Evolutionary conservation across 1,140 invertebrate genomes (phyloP), one percentile per base, ranked within the genome.

Genomic region (Sinonovacula constricta): DNA sequence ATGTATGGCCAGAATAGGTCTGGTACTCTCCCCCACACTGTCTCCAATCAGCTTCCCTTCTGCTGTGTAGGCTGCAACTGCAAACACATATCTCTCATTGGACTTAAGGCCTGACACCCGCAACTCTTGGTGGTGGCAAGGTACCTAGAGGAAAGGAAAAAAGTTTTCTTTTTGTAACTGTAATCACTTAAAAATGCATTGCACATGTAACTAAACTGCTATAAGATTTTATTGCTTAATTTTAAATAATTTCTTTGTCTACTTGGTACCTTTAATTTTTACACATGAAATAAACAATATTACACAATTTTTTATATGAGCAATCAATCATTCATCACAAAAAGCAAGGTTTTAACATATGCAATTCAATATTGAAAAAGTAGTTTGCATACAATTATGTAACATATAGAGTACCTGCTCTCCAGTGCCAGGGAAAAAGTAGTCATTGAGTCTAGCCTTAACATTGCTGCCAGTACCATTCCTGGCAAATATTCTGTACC

Each of bases 71-170:
- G 90, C 90, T 67, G 87, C 90, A 15, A 91, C 86, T 56, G 90
- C 90, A 87, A 91, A 91, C 5, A 91, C 79, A 70, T 91, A 91
- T 31, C 85, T 81, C 74, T 90, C 84, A 68, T 90, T 85, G 14
- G 87, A 86, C 30, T 70, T 81, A 2, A 91, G 81, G 28, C 88
- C 88, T 0, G 84, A 79, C 7, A 91, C 89, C 30, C 75, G 82
- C 22, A 91, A 39, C 66, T 89, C 86, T 83, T 81, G 82, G 34
- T 79, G 63, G 49, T 83, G 82, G 7, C 83, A 82, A 18, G 89
- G 86, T 5, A 90, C 83, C 87, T 88, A 62, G 0, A 36, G 18
- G 3, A 75, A 24, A 18, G 12, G 15, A n/a, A 66, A 36, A n/a
- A n/a, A n/a, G n/a, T n/a, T n/a, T n/a, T n/a, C n/a, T n/a, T n/a